Conservation (phyloP, 2,113 vertebrate genomes). For the Spermophilus dauricus region DNA sequence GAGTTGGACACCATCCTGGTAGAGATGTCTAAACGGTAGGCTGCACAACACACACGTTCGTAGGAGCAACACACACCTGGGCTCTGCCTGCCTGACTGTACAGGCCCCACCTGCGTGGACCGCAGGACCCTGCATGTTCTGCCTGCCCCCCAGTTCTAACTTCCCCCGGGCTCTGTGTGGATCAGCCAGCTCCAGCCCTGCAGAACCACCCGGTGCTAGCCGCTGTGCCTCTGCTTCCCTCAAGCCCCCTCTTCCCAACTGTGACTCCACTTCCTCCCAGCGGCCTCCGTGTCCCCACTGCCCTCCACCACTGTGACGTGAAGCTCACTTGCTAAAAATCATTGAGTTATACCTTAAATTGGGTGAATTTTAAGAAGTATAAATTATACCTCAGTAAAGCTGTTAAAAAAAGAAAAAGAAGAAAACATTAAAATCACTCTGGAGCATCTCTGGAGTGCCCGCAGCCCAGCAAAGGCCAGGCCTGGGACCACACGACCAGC, state of each 20-base stretch:
- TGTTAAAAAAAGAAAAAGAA: not conserved
- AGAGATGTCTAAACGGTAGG: too few relatives aligned
- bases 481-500: not conserved
- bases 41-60: not conserved
- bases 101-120: not conserved
- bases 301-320: not conserved
- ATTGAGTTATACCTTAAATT: not conserved
- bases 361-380: not conserved
- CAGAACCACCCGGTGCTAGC: not conserved
- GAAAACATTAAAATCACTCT: not conserved
- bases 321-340: not conserved
- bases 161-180: too few relatives aligned
- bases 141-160: not conserved
- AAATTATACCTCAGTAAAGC: not conserved
- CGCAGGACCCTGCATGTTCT: accelerated
- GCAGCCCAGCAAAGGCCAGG: not conserved
- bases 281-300: accelerated
- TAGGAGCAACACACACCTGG: not conserved
- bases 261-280: not conserved
- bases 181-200: not conserved
- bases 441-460: not conserved
- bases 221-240: not conserved
- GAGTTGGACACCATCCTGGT: not conserved
- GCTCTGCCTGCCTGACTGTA: not conserved
- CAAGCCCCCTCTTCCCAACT: accelerated